phyloP scores from a whole-genome alignment of 2,797 vertebrate species.

The Gobio occitaniae region DNA sequence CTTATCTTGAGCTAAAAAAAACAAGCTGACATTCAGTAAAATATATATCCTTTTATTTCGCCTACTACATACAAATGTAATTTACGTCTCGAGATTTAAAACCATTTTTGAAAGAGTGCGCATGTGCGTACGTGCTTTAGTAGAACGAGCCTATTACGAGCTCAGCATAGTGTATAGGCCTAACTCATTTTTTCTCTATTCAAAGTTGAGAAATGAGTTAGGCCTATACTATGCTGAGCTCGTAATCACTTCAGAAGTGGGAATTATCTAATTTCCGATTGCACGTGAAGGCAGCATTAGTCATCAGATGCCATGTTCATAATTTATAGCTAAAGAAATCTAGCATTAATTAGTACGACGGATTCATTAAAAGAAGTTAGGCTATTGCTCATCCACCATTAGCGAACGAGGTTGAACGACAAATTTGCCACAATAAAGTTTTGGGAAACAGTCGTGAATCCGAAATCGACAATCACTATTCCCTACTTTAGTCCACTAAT shows the following conservation, averaged over 20 bases:
- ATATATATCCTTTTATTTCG: not conserved
- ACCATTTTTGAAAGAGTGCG: not conserved
- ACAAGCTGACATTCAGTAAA: not conserved
- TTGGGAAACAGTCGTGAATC: not conserved
- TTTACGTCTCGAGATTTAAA: not conserved
- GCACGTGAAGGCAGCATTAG: too few species aligned
- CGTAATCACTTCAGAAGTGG: too few species aligned
- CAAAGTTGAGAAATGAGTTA: too few species aligned
- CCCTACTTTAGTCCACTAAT: too few species aligned
- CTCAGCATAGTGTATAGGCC: too few species aligned
- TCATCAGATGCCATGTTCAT: not conserved
- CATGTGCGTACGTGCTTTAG: not conserved
- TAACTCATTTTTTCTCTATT: too few species aligned
- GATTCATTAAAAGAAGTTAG: not conserved
- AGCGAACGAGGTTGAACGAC: not conserved
- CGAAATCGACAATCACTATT: too few species aligned
- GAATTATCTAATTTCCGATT: too few species aligned
- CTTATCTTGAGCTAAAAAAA: not conserved
- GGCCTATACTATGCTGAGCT: too few species aligned
- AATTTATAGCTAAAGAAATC: not conserved
- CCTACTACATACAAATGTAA: not conserved
- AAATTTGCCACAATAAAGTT: not conserved
- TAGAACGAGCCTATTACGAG: too few species aligned
- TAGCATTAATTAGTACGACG: not conserved
- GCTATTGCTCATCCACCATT: not conserved